These are phyloP conservation scores for Chelon auratus DNA, from an alignment of 2,797 vertebrate genomes.

Conservation along the genomic window DNA sequence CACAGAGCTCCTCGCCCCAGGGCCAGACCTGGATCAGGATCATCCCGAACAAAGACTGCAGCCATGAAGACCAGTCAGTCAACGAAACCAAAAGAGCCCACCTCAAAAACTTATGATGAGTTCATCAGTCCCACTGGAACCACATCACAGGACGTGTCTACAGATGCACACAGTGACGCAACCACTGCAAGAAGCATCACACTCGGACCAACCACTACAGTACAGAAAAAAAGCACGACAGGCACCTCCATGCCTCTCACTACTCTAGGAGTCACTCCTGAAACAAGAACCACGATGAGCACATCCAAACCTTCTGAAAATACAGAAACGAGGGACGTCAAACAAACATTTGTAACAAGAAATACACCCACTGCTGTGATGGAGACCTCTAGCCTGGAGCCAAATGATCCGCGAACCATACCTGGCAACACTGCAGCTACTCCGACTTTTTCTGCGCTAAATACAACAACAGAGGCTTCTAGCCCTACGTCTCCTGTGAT, in stretches of 20 bases:
- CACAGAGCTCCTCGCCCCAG: constrained; percentile 71
- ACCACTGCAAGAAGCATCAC: constrained; percentile 11
- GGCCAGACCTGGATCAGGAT: constrained; percentile 63
- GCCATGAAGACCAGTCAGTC: constrained; percentile 35
- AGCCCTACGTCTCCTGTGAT: constrained; percentile 12
- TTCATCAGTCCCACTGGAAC: constrained; percentile 18
- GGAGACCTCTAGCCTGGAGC: constrained; percentile 30
- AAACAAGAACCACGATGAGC: constrained; percentile 18
- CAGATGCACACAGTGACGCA: constrained; percentile 23
- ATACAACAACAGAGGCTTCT: constrained; percentile 18
- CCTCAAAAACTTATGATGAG: constrained; percentile 2
- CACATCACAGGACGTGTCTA: constrained; percentile 11
- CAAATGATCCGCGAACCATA: constrained; percentile 21
- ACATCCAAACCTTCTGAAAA: constrained; percentile 29
- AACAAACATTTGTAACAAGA: constrained; percentile 15
- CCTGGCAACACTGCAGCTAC: constrained; percentile 19
- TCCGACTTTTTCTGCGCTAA: constrained; percentile 8
- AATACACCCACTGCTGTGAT: constrained; percentile 12
- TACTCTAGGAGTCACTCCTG: constrained; percentile 30
- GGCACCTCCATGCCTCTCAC: constrained; percentile 25
- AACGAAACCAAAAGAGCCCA: constrained; percentile 45
- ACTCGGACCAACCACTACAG: constrained; percentile 21
- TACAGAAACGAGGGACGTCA: constrained; percentile 17
- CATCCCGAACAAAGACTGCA: constrained; percentile 45
- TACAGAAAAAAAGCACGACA: constrained; percentile 11